Evolutionary conservation across 2,797 vertebrate species (phyloP).

Genomic region (Luscinia megarhynchos): DNA sequence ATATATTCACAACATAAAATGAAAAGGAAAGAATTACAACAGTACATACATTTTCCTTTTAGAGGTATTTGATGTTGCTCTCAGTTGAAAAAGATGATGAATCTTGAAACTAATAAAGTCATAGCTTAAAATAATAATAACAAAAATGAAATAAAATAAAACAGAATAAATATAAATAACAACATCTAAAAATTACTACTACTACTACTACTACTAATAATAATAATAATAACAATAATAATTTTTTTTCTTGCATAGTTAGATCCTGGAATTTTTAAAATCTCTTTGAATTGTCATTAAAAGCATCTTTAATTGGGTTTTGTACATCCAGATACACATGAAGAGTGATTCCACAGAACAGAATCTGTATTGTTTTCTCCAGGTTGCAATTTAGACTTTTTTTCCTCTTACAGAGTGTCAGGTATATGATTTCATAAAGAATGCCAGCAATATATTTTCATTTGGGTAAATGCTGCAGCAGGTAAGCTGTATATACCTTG

Average conservation of each 20-base stretch:
- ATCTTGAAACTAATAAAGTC: background rate
- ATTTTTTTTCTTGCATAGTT: background rate
- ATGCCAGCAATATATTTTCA: background rate
- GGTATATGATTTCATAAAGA: background rate
- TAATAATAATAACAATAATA: no score
- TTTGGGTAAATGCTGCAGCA: background rate
- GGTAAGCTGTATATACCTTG: background rate
- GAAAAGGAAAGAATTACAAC: background rate
- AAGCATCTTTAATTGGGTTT: background rate
- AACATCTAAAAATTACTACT: background rate
- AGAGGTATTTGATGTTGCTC: background rate
- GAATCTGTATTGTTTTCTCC: background rate
- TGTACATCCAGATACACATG: background rate
- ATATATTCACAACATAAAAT: background rate
- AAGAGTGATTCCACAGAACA: background rate
- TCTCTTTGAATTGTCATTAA: background rate
- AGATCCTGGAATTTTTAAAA: background rate
- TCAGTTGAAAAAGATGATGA: background rate
- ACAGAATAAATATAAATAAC: no score
- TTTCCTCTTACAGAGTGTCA: background rate
- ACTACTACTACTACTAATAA: no score
- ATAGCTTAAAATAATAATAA: background rate
- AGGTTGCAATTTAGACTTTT: background rate
- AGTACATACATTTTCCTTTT: background rate
- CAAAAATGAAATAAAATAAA: background rate